Percentiles rank a stretch among this genome's conserved stretches.
Conservation (phyloP, 92 coral and sea anemone genomes). For the Phenganax marumi region DNA sequence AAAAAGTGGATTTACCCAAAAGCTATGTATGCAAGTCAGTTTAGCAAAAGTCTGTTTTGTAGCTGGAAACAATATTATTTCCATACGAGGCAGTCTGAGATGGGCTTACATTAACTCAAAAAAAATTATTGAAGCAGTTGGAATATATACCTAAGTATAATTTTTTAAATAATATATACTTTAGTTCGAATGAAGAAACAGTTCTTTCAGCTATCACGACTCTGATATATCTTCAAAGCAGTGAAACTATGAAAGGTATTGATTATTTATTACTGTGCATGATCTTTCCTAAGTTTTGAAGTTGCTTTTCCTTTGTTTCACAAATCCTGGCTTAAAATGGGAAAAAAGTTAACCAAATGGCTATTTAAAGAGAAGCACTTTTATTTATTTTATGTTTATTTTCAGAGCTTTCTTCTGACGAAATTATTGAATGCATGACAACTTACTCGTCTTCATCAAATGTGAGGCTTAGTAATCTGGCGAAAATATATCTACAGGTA, state of each 20-base stretch:
- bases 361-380: too few species aligned
- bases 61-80: too few species aligned
- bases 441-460: slow-evolving; percentile 72
- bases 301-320: neutral
- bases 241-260: slow-evolving; percentile 67
- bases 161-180: neutral
- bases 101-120: too few species aligned
- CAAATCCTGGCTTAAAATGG: neutral
- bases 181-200: slow-evolving; percentile 84
- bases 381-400: neutral
- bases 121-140: neutral
- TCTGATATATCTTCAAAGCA: slow-evolving; percentile 73
- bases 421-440: slow-evolving; percentile 78
- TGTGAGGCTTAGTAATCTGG: slow-evolving; percentile 71
- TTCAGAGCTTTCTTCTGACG: slow-evolving; percentile 71
- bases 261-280: neutral
- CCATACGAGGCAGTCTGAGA: too few species aligned
- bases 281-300: too few species aligned
- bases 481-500: slow-evolving; percentile 78
- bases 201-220: slow-evolving; percentile 91
- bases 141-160: neutral
- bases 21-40: too few species aligned
- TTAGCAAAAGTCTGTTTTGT: too few species aligned
- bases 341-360: neutral
- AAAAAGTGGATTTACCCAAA: too few species aligned